Evolutionary conservation across 2,797 vertebrate species (phyloP), one percentile per base, ranked within the genome.

Genomic region (Cynodonichthys magdalenae): DNA sequence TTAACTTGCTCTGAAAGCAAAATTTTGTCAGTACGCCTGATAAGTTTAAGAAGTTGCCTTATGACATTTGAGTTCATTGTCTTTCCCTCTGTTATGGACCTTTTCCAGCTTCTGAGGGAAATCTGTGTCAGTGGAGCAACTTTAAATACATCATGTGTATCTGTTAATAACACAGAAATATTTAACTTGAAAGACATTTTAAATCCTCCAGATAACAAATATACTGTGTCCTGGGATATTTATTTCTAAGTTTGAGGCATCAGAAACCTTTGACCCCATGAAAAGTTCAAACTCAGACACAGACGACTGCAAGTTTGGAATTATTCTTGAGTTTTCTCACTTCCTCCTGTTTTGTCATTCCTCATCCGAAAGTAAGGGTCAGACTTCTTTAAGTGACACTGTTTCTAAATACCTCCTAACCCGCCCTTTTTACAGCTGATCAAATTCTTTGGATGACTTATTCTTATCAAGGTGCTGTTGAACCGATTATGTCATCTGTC

Each of bases 361-460:
- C n/a, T 18, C 45, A 46, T 12, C 10, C 2, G 20, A 47, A 20
- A 47, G n/a, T 47, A 47, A 20, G 18, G n/a, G 19, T 20, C 49
- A 48, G 67, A 74, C 83, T 76, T 78, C 69, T 66, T 69, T 71
- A 42, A 49, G 64, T 53, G 53, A 31, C 56, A 1, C 46, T 77
- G 31, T 70, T 66, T 71, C 63, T 56, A 27, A 69, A 80, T 63
- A 50, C 18, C 20, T 46, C 14, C 5, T 19, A 27, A 0, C 1
- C 27, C 36, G 47, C 14, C 19, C 53, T 24, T n/a, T 49, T 48
- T 34, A 15, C 27, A 28, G 34, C 34, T 29, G 28, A 52, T 65
- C 24, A 68, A 46, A 63, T 47, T 54, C 36, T 68, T 54, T 17
- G 12, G 15, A 17, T 17, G 17, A 49, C 60, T 31, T 27, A 3